phyloP scores from a whole-genome alignment of 2,888 invertebrate species.

The Agapostemon virescens region DNA sequence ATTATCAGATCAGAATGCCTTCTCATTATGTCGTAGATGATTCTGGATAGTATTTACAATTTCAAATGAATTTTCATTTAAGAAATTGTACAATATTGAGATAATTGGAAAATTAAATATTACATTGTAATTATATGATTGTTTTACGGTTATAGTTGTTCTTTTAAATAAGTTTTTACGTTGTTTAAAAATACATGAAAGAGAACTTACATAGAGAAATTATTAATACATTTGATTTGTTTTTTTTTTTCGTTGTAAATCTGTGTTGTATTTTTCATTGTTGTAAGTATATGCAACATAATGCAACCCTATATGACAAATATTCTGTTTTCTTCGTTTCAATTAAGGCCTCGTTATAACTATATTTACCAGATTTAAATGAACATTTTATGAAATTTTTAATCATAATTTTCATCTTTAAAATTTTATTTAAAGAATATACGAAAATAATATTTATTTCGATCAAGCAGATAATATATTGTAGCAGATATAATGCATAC shows the following conservation, averaged over 20 bases:
- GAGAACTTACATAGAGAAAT: conserved; percentile 59
- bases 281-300: conserved; percentile 59
- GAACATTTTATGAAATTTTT: conserved; percentile 51
- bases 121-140: conserved; percentile 44
- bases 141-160: conserved; percentile 31
- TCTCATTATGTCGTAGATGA: not conserved
- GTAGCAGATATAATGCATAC: conserved; percentile 23
- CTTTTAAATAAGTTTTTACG: conserved; percentile 31
- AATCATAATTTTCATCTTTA: conserved; percentile 33
- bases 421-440: conserved; percentile 11
- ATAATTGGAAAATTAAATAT: conserved; percentile 47
- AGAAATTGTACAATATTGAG: conserved; percentile 30
- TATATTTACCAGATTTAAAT: conserved; percentile 59
- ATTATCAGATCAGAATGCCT: not conserved
- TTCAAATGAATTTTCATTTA: conserved; percentile 29
- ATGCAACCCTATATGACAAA: conserved; percentile 64
- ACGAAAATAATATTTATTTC: conserved; percentile 27
- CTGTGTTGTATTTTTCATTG: conserved; percentile 49
- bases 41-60: conserved; percentile 51
- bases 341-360: conserved; percentile 66
- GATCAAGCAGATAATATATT: conserved; percentile 19
- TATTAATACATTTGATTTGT: conserved; percentile 47
- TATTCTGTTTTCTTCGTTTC: conserved; percentile 55
- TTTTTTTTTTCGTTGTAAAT: conserved; percentile 43
- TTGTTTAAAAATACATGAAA: conserved; percentile 48